Base-by-base conservation (phyloP, 2,797 vertebrate genomes). In the Moxostoma hubbsi region DNA sequence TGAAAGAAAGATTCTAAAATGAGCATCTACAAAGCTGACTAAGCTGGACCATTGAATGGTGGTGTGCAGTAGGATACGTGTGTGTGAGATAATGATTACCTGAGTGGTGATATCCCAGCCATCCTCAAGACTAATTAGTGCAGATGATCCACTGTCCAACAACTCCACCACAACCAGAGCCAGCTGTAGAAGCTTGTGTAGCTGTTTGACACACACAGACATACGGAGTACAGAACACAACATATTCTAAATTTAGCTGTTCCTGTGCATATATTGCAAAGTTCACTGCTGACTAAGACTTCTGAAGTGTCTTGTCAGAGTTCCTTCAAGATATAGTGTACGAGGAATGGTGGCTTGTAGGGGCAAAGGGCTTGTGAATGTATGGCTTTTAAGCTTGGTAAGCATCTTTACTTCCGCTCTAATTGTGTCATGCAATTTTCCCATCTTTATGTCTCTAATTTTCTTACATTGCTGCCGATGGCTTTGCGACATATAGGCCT, bases 51-150 rank as follows among this genome's bases (percentile, higher is more conserved):
- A 10, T 50, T 46, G 9, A 36, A 36, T 36, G 4, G 36, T 36
- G 36, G 36, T 36, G 36, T 36, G 49, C 2, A n/a, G 2, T 9
- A 15, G 57, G 7, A 51, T 18, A 43, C 1, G 5, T 62, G 11
- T 62, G 6, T 62, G 6, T 73, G 36, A 43, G 59, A 59, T 18
- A n/a, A 15, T 16, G 2, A 90, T 96, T 90, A 98, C 98, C 94
- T 99, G 98, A 16, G 96, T 94, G 46, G 97, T 99, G 85, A 98
- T 94, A 89, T 99, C 98, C 98, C 98, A 99, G 89, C 98, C 98
- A 68, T 99, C 98, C 92, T 99, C 98, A 89, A 99, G 93, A 91
- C 98, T 97, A 87, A 99, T 92, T 88, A 99, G 91, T 81, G 96
- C 97, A 16, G 98, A 99, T 50, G 98, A 99, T 79, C 98, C 97